phyloP scores from a whole-genome alignment of 2,797 vertebrate species.

The Furcifer pardalis region DNA sequence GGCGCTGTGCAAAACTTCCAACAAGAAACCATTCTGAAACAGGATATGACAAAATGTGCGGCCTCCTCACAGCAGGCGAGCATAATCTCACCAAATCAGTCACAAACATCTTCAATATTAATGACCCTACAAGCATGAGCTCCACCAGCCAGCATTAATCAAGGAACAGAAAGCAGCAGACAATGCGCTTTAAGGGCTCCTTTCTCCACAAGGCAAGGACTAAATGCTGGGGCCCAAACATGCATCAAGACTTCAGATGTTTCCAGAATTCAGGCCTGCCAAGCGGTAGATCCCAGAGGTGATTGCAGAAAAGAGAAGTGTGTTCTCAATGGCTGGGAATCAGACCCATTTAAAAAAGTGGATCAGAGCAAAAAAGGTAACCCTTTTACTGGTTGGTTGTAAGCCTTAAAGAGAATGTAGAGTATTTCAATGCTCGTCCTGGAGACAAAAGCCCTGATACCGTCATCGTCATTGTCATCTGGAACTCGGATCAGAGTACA shows the following conservation, averaged over 20 bases:
- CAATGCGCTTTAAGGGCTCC: background rate
- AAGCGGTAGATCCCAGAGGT: background rate
- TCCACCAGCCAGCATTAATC: background rate
- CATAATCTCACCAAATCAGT: conserved; percentile 21
- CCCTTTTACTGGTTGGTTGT: too few relatives aligned
- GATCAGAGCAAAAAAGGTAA: too few relatives aligned
- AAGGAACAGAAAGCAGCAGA: background rate
- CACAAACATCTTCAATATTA: background rate
- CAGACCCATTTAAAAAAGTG: too few relatives aligned
- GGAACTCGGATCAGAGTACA: too few relatives aligned
- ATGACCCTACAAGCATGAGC: background rate
- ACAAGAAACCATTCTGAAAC: background rate
- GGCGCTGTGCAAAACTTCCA: fast-evolving
- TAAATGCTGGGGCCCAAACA: background rate
- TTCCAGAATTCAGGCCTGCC: background rate
- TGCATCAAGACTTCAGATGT: background rate
- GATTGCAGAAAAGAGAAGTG: background rate
- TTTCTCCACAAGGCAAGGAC: too few relatives aligned
- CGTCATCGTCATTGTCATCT: too few relatives aligned
- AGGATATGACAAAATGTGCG: conserved; percentile 20
- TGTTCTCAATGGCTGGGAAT: background rate
- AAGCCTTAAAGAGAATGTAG: too few relatives aligned
- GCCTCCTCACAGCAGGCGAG: background rate
- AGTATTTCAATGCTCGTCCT: too few relatives aligned
- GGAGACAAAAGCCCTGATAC: too few relatives aligned